phyloP scores from a whole-genome alignment of 2,888 invertebrate species.

The Molanna angustata region DNA sequence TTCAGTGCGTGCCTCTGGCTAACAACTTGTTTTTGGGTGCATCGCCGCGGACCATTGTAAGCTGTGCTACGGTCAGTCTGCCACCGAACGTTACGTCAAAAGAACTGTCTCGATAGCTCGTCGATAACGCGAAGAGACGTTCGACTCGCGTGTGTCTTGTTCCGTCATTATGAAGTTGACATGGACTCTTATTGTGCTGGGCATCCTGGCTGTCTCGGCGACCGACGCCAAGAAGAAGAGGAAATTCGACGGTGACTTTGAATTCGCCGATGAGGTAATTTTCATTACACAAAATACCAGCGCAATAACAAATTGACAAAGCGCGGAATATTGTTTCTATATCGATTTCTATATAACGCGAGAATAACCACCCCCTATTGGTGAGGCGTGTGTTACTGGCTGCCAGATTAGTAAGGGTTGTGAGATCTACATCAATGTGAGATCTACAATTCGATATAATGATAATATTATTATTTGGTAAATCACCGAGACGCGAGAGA shows the following conservation, averaged over 20 bases:
- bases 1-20: conserved; percentile 4
- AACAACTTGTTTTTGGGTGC: conserved; percentile 16
- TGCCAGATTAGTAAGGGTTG: background rate
- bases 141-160: conserved; percentile 32
- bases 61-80: conserved; percentile 22
- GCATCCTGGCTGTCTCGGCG: conserved; percentile 41
- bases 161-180: conserved; percentile 42
- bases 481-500: background rate
- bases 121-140: background rate
- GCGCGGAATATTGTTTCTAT: conserved; percentile 8
- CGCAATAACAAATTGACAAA: conserved; percentile 3
- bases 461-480: background rate
- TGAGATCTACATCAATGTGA: background rate
- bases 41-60: conserved; percentile 13
- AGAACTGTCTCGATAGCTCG: conserved; percentile 32
- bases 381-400: conserved; percentile 6
- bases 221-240: conserved; percentile 58
- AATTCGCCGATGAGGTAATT: conserved; percentile 73
- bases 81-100: conserved; percentile 12
- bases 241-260: conserved; percentile 75
- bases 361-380: conserved; percentile 23
- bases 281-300: conserved; percentile 2
- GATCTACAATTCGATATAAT: background rate
- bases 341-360: conserved; percentile 16
- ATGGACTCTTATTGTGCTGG: conserved; percentile 46